Evolutionary conservation across 2,888 invertebrate species (phyloP), one percentile per base, ranked within the genome.

Genomic region (Alcis repandata): DNA sequence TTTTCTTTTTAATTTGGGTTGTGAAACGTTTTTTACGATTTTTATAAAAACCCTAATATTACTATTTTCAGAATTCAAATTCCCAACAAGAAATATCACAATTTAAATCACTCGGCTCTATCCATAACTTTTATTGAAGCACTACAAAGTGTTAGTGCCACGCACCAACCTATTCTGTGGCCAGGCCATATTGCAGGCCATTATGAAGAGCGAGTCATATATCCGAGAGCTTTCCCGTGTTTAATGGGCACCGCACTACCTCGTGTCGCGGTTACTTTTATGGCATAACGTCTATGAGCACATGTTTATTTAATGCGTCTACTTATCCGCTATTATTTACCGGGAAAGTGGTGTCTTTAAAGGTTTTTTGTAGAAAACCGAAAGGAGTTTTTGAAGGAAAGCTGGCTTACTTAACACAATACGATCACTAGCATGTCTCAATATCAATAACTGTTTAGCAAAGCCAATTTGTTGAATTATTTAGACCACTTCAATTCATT

Each of bases 161-260:
- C 6, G 27, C 27, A 27, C 3, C 6, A 27, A 27, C 27, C 6
- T 27, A 27, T 4, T 27, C 27, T 27, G 27, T 27, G 27, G 27
- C 27, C 27, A 6, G 15, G 33, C 2, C 11, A n/a, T 61, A 46
- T 74, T 58, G 32, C 17, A 33, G 19, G 51, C 56, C 56, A 57
- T 62, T 52, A 52, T 52, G 49, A 46, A 19, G 53, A 38, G 22
- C 32, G 46, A 19, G 43, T 46, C 63, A 49, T 64, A 59, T 64
- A 22, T 22, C 56, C 22, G 49, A 64, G 64, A 49, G 64, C 36
- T 59, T 64, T 59, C 59, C 22, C 49, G 22, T 59, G 64, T 64
- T n/a, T 64, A 49, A 54, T 59, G 53, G 53, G 13, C 46, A 46
- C 20, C 52, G 8, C 41, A 19, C 22, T 4, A 20, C 40, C 52